Evolutionary conservation across 1,140 invertebrate genomes (phyloP), one percentile per base, ranked within the genome.

Genomic region (Parapsyche elsis): DNA sequence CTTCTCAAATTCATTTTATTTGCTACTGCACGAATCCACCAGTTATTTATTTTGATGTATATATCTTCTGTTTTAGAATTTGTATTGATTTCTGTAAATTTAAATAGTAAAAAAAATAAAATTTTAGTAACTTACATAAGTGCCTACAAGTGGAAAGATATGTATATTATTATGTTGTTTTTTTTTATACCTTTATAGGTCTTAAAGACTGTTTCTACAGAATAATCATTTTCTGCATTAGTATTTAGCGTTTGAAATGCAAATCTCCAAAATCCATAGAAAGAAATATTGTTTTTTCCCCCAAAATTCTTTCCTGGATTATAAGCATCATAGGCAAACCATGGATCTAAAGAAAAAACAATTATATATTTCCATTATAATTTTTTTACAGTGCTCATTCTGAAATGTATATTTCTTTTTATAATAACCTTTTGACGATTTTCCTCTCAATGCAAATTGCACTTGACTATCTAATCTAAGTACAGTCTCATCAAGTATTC

Each of bases 321-420:
- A 73, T 83, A 81, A 53, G 81, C 9, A 75, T 83, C 82, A 53
- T 76, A 81, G 38, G 81, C 24, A 21, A 45, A 64, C 79, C 79
- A 81, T n/a, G 59, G 59, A 67, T 81, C 81, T 83, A 16, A 74
- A 82, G n/a, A 77, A 16, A 80, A 75, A 57, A 19, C 19, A 67
- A 38, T 38, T 38, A 71, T 21, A n/a, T n/a, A n/a, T n/a, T n/a
- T n/a, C n/a, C n/a, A n/a, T n/a, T n/a, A n/a, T n/a, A n/a, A n/a
- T n/a, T n/a, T n/a, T n/a, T n/a, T n/a, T n/a, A n/a, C n/a, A n/a
- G n/a, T n/a, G n/a, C n/a, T n/a, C n/a, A n/a, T n/a, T n/a, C n/a
- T n/a, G n/a, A n/a, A n/a, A n/a, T n/a, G n/a, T n/a, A n/a, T n/a
- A n/a, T n/a, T n/a, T n/a, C n/a, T n/a, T n/a, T n/a, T n/a, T n/a